Conservation (phyloP, 2,888 invertebrate species). For the Lumbricus terrestris region DNA sequence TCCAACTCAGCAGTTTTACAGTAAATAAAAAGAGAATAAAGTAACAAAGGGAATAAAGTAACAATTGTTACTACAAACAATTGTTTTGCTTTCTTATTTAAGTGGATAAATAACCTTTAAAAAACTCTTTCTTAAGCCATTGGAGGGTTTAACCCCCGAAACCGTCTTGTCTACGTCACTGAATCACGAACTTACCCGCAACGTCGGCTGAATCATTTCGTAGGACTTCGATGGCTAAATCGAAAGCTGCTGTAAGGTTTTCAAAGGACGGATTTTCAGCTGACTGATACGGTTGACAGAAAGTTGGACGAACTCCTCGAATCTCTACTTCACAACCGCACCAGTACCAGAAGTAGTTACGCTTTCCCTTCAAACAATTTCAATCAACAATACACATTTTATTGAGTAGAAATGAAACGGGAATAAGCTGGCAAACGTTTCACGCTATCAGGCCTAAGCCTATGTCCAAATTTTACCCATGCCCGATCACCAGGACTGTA, state of each 20-base stretch:
- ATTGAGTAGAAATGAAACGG: background rate
- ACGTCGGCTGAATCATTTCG: constrained; percentile 26
- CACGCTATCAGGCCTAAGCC: no score
- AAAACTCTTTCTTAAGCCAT: no score
- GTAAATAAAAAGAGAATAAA: no score
- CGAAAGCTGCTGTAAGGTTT: constrained; percentile 18
- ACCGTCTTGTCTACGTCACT: no score
- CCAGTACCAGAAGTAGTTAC: constrained; percentile 37
- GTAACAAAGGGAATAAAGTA: no score
- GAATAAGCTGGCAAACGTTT: background rate
- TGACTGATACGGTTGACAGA: constrained; percentile 31
- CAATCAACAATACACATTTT: background rate
- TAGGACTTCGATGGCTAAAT: constrained; percentile 24
- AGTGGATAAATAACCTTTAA: no score
- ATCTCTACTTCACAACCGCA: constrained; percentile 40
- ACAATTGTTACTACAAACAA: no score
- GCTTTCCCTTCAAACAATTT: constrained; percentile 19
- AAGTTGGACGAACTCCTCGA: constrained; percentile 34
- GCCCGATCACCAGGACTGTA: no score
- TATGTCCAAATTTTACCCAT: no score
- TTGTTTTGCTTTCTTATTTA: no score
- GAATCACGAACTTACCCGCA: constrained; percentile 22
- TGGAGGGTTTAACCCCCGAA: no score
- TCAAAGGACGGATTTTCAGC: constrained; percentile 16
- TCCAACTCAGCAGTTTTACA: no score